Evolutionary conservation across 2,888 invertebrate species (phyloP).

Genomic region (Dermolepida albohirtum): DNA sequence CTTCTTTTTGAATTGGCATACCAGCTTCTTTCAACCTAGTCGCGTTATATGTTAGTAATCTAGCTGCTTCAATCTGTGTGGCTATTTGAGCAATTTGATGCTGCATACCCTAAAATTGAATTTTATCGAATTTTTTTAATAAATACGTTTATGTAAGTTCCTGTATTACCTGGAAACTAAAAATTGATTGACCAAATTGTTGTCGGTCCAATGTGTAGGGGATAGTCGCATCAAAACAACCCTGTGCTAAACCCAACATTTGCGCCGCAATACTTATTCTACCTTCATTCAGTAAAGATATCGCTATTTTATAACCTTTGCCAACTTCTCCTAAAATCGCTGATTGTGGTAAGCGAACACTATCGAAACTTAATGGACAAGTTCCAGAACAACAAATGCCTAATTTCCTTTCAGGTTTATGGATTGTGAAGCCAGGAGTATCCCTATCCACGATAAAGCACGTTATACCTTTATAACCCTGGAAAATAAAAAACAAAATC

Average conservation of each 20-base stretch:
- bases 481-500: constrained; percentile 31
- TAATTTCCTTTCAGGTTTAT: constrained; percentile 93
- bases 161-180: constrained; percentile 81
- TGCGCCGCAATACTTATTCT: constrained; percentile 90
- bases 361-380: constrained; percentile 94
- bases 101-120: constrained; percentile 83
- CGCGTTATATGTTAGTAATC: constrained; percentile 93
- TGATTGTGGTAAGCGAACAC: constrained; percentile 87
- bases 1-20: constrained; percentile 88
- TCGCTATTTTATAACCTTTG: constrained; percentile 96
- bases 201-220: constrained; percentile 94
- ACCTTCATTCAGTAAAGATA: constrained; percentile 95
- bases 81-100: constrained; percentile 93
- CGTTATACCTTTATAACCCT: constrained; percentile 97
- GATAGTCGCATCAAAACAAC: constrained; percentile 94
- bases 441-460: constrained; percentile 94
- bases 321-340: constrained; percentile 90
- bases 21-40: constrained; percentile 90
- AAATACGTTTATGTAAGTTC: background rate
- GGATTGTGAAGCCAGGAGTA: constrained; percentile 86
- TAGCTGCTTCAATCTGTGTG: constrained; percentile 90
- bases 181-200: constrained; percentile 92
- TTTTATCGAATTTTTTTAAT: constrained; percentile 60
- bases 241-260: constrained; percentile 96
- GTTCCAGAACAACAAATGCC: constrained; percentile 94